Conservation (phyloP, 2,888 invertebrate genomes). For the Drosophila austrosaltans region DNA sequence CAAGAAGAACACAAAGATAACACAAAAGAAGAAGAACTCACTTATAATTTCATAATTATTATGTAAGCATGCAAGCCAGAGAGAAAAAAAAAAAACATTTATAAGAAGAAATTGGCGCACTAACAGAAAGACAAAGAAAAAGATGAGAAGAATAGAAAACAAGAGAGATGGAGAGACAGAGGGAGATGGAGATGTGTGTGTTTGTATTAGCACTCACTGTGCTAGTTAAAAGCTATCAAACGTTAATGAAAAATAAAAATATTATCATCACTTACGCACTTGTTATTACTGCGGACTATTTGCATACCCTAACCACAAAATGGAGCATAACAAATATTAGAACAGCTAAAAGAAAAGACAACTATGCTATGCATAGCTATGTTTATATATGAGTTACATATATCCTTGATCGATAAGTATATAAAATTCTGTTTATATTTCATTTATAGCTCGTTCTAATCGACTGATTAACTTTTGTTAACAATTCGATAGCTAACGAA, state of each 20-base stretch:
- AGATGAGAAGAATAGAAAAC: slow-evolving; percentile 14
- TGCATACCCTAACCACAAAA: background rate
- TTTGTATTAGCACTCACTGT: slow-evolving; percentile 56
- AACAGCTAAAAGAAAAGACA: too few species aligned
- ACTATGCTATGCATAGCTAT: too few species aligned
- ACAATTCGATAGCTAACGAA: too few species aligned
- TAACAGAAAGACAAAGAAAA: slow-evolving; percentile 18
- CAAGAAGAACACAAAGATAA: slow-evolving; percentile 13
- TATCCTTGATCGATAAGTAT: too few species aligned
- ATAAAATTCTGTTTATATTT: too few species aligned
- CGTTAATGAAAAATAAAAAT: slow-evolving; percentile 70
- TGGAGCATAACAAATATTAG: background rate
- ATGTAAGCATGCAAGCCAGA: slow-evolving; percentile 75
- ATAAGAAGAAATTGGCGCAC: slow-evolving; percentile 55
- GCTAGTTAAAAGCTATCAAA: slow-evolving; percentile 25
- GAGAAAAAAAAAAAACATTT: background rate
- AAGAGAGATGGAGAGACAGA: background rate
- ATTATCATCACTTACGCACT: slow-evolving; percentile 45
- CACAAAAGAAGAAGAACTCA: background rate
- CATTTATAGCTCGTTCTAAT: too few species aligned
- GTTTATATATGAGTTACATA: too few species aligned
- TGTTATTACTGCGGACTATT: background rate
- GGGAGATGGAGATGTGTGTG: too few species aligned
- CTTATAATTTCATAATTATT: slow-evolving; percentile 70
- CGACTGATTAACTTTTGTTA: too few species aligned